Evolutionary conservation across 2,113 vertebrate genomes (phyloP).

Genomic region (Oryzias celebensis): DNA sequence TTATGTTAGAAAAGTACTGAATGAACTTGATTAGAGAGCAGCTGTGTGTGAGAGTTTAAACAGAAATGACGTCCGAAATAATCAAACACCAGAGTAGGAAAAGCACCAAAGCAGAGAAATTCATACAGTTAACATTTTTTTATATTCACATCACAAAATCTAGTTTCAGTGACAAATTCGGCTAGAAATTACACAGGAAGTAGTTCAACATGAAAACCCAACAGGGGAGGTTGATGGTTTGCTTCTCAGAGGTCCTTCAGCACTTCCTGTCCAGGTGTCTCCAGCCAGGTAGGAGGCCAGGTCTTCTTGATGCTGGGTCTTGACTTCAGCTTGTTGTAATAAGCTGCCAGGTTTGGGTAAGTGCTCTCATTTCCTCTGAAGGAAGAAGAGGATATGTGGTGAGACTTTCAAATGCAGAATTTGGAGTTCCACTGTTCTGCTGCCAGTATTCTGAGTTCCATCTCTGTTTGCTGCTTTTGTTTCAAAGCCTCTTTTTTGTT

Average conservation of each 20-base stretch:
- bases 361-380: constrained; percentile 54
- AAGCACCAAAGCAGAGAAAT: too few species aligned
- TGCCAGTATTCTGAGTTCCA: too few species aligned
- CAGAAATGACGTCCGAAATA: too few species aligned
- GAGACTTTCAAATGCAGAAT: not conserved
- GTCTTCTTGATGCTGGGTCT: constrained; percentile 66
- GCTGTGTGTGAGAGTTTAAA: too few species aligned
- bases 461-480: too few species aligned
- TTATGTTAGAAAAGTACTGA: too few species aligned
- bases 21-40: too few species aligned
- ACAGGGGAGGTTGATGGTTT: not conserved
- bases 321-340: constrained; percentile 62
- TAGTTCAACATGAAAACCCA: not conserved
- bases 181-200: not conserved
- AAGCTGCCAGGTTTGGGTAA: constrained; percentile 69
- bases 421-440: too few species aligned
- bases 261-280: constrained; percentile 14
- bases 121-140: constrained; percentile 9
- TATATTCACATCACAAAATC: constrained; percentile 8
- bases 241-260: constrained; percentile 65
- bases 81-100: too few species aligned
- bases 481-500: too few species aligned
- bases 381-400: not conserved
- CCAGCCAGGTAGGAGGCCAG: constrained; percentile 70
- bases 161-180: not conserved